Base-by-base conservation (phyloP, 2,888 invertebrate genomes). In the Ichneumoninae sp. region DNA sequence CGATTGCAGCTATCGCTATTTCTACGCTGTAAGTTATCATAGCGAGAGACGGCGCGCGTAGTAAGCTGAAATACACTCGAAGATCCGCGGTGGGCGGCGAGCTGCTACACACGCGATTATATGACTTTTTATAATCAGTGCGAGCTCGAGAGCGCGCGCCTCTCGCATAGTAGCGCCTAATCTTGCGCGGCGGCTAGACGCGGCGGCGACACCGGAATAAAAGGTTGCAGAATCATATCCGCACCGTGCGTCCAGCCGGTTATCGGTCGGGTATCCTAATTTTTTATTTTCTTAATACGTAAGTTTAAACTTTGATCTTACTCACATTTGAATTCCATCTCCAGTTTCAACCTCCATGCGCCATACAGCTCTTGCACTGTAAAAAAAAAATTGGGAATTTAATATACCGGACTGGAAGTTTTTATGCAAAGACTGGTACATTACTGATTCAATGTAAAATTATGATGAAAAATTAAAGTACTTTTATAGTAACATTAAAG, bases 41-140 rank as follows among this genome's bases (percentile, higher is more conserved):
- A 85, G 86, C 82, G 76, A 74, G 57, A 65, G 72, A 66, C 80
- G 74, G 8, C 54, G 6, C 22, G 36, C 44, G 40, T 81, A 70
- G 81, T 81, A 65, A 40, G 72, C 72, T 54, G 26, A 26, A 60
- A 72, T 72, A 78, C 52, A 65, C n/a, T 62, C 16, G 33, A 30
- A 36, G 70, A 44, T 2, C 78, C 70, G 47, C 60, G 47, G 54
- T 44, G 30, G 36, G 16, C 60, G 52, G 54, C 19, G 70, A 54
- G 79, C 47, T 54, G 75, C 68, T 60, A 40, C 68, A 40, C 68
- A 71, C 60, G 79, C 74, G 88, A 89, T 88, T 88, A 77, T 65
- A 77, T 80, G 88, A 88, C 87, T 88, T 85, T 74, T 26, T 79
- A 86, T 86, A 88, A 82, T 82, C 66, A 69, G 70, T 80, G 3